These are phyloP conservation scores for Dorcus hopei DNA, from an alignment of 2,888 invertebrate genomes.

Conservation along the genomic window DNA sequence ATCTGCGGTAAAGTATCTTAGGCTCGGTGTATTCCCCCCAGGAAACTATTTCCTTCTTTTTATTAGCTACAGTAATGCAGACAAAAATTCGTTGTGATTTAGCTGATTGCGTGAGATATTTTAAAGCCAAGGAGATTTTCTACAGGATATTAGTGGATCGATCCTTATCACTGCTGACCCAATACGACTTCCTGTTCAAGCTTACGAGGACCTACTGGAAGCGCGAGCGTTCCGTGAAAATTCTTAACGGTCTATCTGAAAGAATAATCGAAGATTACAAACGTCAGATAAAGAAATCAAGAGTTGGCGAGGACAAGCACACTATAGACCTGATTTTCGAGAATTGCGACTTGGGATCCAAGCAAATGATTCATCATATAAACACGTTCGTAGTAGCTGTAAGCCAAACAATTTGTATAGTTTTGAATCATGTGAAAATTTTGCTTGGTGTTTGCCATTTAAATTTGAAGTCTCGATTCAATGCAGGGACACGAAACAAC, in stretches of 20 bases:
- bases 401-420: not conserved
- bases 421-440: not conserved
- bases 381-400: slow-evolving; percentile 5
- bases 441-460: no score
- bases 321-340: slow-evolving; percentile 2
- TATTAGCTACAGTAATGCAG: no score
- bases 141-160: slow-evolving; percentile 22
- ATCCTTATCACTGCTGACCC: slow-evolving; percentile 23
- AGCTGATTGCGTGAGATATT: slow-evolving; percentile 13
- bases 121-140: slow-evolving; percentile 20
- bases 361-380: not conserved
- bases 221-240: slow-evolving; percentile 19
- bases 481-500: slow-evolving; percentile 1
- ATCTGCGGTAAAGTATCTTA: no score
- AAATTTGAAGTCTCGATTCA: no score
- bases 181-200: slow-evolving; percentile 21
- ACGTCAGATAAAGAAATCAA: no score
- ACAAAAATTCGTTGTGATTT: no score
- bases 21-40: no score
- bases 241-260: slow-evolving; percentile 19
- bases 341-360: not conserved
- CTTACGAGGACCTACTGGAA: slow-evolving; percentile 19
- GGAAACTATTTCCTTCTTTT: no score
- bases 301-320: not conserved
- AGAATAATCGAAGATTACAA: slow-evolving; percentile 16